Base-by-base conservation (phyloP, 92 coral and sea anemone genomes). In the Meandrina meandrites region DNA sequence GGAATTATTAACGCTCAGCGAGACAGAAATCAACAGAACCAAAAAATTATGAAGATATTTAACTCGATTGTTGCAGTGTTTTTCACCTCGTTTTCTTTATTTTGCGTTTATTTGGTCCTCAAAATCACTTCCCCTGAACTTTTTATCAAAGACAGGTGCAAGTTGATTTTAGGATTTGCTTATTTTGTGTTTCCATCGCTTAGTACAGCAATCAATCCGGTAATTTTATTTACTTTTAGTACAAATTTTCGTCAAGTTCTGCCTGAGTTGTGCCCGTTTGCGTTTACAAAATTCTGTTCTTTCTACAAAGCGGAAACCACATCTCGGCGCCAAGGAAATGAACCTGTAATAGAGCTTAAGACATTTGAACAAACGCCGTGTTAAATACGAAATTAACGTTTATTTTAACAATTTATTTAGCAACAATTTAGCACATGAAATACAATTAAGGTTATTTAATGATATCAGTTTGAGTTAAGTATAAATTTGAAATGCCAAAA, bases 141-240 rank as follows among this genome's bases (percentile, higher is more conserved):
- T 15, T 54, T 74, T 40, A 27, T 11, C 28, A 42, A 75, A 58
- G 87, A 84, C 50, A 56, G 24, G 32, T 84, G 87, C 30, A 56
- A 54, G 56, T n/a, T 37, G 14, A 35, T 74, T 17, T 9, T 57
- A 21, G 87, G 58, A n/a, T 75, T 84, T 24, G 40, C 67, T 40
- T 84, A 53, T 57, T 84, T 30, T 28, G 60, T 84, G 58, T 84
- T 84, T 24, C 87, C 87, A 2, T 57, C 67, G 28, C 56, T 84
- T 0, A 84, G 69, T 57, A 35, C 87, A 36, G 81, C 34, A 35
- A 28, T 84, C n/a, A 84, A 84, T 31, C 87, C 87, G 3, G 57
- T 75, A 8, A 84, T 84, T 74, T 40, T 84, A 4, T 84, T 84
- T 64, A 50, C 58, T 19, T 84, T 76, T 10, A 84, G 87, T 30